Base-by-base conservation (phyloP, 2,113 vertebrate species). In the Platycercus adscitus region DNA sequence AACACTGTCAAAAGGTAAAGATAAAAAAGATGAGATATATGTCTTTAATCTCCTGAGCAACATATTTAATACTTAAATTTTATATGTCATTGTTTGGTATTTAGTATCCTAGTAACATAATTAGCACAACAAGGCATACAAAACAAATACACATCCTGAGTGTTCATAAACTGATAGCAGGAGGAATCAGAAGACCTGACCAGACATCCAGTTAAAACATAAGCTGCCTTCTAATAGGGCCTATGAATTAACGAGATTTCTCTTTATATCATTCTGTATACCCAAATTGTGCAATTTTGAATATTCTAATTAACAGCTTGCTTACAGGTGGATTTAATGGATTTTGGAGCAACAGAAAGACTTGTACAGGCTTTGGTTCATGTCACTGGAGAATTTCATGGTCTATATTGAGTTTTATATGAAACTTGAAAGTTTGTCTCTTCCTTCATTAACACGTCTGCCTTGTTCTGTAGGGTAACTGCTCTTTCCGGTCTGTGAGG, bases 81-180 rank as follows among this genome's bases (percentile, higher is more conserved):
- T 47, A 12, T 82, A 33, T 64, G 49, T 55, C 24, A 33, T 93
- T 97, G 96, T 98, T 98, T 98, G 92, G 81, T 94, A 46, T 76
- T 91, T 86, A 91, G 97, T 98, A 96, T 96, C 98, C 84, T 97
- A 94, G 98, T 94, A 96, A 97, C 97, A 39, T 97, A 98, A 97
- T 97, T 96, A 93, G 94, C 86, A 80, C 93, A 97, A 87, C 63
- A 97, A 96, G 85, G 39, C 53, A 20, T 93, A 56, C 68, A 93
- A 96, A 97, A 88, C 85, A 89, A 90, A 77, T 95, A 55, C n/a
- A 93, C 79, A 96, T 92, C 77, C 31, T 55, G 53, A 76, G 91
- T 73, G 71, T 92, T 97, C 50, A 19, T 88, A 91, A 84, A 80
- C 86, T 37, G 96, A 77, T 91, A 80, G 79, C 60, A 23, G 86